A percentile compares a stretch with the other conserved stretches of the same genome.
Conservation (phyloP, 2,113 vertebrate genomes). For the Capreolus pygargus region DNA sequence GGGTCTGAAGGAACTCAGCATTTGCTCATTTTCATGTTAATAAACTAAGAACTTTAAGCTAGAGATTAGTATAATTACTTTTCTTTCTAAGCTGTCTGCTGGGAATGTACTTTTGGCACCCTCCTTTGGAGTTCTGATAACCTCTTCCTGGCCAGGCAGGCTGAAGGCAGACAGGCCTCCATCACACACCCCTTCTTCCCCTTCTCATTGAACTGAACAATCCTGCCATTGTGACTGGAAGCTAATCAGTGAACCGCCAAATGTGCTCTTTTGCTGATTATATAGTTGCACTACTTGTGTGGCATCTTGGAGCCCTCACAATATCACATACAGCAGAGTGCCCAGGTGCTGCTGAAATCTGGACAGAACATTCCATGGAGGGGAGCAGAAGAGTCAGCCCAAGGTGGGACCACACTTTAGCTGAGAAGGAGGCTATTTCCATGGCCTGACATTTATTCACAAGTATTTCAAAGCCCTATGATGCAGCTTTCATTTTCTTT, state of each 20-base stretch:
- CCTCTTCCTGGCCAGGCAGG: background rate
- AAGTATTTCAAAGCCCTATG: background rate
- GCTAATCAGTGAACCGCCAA: background rate
- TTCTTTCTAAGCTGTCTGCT: slow-evolving; percentile 36
- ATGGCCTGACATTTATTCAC: background rate
- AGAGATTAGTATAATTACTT: slow-evolving; percentile 54
- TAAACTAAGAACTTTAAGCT: slow-evolving; percentile 47
- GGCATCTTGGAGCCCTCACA: background rate
- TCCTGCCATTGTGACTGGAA: background rate
- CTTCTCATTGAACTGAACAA: background rate
- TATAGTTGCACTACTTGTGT: background rate
- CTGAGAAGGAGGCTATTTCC: background rate
- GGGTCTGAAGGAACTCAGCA: slow-evolving; percentile 25
- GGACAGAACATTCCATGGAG: background rate
- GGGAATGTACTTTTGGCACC: slow-evolving; percentile 13
- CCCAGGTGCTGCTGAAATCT: background rate
- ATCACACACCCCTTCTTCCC: background rate
- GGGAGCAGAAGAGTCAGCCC: background rate
- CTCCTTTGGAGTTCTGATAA: background rate
- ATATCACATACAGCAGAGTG: background rate
- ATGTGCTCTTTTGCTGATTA: background rate
- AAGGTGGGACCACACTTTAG: background rate
- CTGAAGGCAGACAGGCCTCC: background rate
- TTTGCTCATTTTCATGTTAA: slow-evolving; percentile 41
- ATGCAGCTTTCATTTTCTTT: background rate